Evolutionary conservation across 1,140 invertebrate species (phyloP), one percentile per base, ranked within the genome.

Genomic region (Copidosoma floridanum): DNA sequence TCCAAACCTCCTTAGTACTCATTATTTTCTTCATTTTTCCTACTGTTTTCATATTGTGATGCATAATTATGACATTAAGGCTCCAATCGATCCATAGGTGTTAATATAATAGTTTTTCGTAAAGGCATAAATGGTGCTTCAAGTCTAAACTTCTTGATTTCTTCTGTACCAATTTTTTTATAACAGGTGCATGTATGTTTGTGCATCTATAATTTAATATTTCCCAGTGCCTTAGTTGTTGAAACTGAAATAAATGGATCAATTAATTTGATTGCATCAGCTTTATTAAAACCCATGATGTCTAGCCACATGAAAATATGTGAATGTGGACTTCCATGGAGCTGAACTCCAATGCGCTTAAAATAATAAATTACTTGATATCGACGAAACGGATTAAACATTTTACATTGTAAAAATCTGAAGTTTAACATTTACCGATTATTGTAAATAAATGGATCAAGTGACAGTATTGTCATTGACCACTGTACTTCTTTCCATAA

Each of bases 361-460:
- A 69, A 76, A 50, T 66, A 76, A 61, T 75, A 6, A 1, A 62
- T 12, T 60, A 73, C 60, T n/a, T 23, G n/a, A 60, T 72, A 68
- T 54, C 67, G 55, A 24, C 55, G 46, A 48, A 75, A 75, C 10
- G 67, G 66, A 62, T 57, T 66, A 26, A 26, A 43, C 63, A 44
- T 64, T 61, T 61, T 58, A 21, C 51, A 66, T 52, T 60, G 43
- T 18, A 69, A 54, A n/a, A 40, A 68, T 62, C 6, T 35, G 38
- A 55, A 68, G 1, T 14, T 67, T 1, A 59, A 68, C 67, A 68
- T 40, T 68, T 7, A 77, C 66, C 37, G 69, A 67, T 66, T 74
- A 76, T 53, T 78, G 71, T 35, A 77, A 79, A 80, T 74, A 10
- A 79, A n/a, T n/a, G n/a, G n/a, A n/a, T n/a, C n/a, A n/a, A n/a